A percentile compares a stretch with the other conserved stretches of the same genome.
These are phyloP conservation scores for Horisme vitalbata DNA, from an alignment of 2,888 invertebrate species.

Conservation along the genomic window DNA sequence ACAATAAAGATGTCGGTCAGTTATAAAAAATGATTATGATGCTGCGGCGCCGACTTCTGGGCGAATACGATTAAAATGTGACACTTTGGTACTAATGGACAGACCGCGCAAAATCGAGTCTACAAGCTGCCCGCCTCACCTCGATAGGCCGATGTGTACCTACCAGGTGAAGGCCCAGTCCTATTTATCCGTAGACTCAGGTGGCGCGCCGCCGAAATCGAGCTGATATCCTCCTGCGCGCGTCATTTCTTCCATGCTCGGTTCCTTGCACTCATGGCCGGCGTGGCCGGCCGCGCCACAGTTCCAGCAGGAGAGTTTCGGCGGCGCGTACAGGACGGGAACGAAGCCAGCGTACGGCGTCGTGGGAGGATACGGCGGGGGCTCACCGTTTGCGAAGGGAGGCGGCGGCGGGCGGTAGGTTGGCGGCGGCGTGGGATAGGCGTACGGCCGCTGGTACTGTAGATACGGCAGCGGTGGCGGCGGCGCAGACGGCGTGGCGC, in stretches of 20 bases:
- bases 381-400: conserved; percentile 75
- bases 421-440: conserved; percentile 69
- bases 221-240: conserved; percentile 87
- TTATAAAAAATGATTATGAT: conserved; percentile 32
- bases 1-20: conserved; percentile 42
- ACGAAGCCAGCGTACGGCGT: conserved; percentile 73
- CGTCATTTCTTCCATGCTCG: conserved; percentile 96
- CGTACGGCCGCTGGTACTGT: conserved; percentile 66
- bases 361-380: conserved; percentile 70
- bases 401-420: conserved; percentile 70
- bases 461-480: conserved; percentile 59
- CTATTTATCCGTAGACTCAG: conserved; percentile 71
- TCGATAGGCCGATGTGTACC: conserved; percentile 22
- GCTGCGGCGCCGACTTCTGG: conserved; percentile 30
- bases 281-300: conserved; percentile 93
- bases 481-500: conserved; percentile 53
- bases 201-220: conserved; percentile 83
- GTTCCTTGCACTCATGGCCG: conserved; percentile 94
- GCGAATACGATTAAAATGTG: conserved; percentile 42
- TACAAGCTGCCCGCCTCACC: conserved; percentile 30
- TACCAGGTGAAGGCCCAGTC: conserved; percentile 33
- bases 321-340: conserved; percentile 82
- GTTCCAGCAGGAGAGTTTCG: conserved; percentile 93
- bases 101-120: conserved; percentile 35
- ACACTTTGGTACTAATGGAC: conserved; percentile 53